These are phyloP conservation scores for Cheumatopsyche charites DNA, from an alignment of 1,140 invertebrate species.

Conservation along the genomic window DNA sequence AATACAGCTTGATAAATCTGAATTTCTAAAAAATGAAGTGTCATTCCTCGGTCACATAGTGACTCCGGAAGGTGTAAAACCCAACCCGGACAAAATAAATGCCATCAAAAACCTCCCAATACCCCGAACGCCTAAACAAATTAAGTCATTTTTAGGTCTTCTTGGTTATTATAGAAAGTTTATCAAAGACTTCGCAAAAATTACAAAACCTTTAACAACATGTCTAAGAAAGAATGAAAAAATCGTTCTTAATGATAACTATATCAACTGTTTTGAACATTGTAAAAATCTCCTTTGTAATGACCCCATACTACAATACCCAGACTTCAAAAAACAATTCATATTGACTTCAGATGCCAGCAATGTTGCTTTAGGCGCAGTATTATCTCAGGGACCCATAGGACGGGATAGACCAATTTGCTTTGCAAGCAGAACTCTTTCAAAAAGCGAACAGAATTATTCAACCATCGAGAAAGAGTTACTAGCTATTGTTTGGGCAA, in stretches of 20 bases:
- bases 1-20: slow-evolving; percentile 52
- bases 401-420: slow-evolving; percentile 50
- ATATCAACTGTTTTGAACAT: slow-evolving; percentile 50
- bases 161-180: slow-evolving; percentile 53
- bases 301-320: slow-evolving; percentile 49
- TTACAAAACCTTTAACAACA: slow-evolving; percentile 52
- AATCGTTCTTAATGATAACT: slow-evolving; percentile 48
- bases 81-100: slow-evolving; percentile 55
- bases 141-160: slow-evolving; percentile 58
- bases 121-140: slow-evolving; percentile 53
- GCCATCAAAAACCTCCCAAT: slow-evolving; percentile 53
- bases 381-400: slow-evolving; percentile 51
- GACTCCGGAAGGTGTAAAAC: slow-evolving; percentile 53
- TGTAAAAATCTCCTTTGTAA: slow-evolving; percentile 44
- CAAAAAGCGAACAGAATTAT: slow-evolving; percentile 48
- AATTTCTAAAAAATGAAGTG: slow-evolving; percentile 56
- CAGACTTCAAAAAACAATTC: slow-evolving; percentile 54
- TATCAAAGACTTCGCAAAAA: slow-evolving; percentile 51
- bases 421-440: slow-evolving; percentile 54
- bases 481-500: slow-evolving; percentile 53
- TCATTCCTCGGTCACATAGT: slow-evolving; percentile 57
- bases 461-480: slow-evolving; percentile 46
- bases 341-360: slow-evolving; percentile 52
- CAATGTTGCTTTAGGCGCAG: slow-evolving; percentile 50
- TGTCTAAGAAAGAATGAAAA: slow-evolving; percentile 52